Evolutionary conservation across 2,888 invertebrate species (phyloP), one percentile per base, ranked within the genome.

Genomic region (Bellardia bayeri): DNA sequence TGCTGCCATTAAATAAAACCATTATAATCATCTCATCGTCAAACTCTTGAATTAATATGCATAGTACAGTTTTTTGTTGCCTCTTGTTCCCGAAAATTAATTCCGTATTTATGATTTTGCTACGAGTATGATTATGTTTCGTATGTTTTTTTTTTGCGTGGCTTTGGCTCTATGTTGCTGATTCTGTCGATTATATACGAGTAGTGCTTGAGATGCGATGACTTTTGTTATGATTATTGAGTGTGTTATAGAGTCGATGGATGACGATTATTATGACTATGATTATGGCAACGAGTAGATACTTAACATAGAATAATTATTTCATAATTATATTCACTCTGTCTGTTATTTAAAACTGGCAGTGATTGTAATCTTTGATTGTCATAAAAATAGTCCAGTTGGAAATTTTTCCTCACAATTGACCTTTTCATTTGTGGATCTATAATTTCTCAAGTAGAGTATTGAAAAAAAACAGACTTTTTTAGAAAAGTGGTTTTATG

Each of bases 241-340:
- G 37, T 69, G 54, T 23, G 68, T 11, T 61, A 58, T 56, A 64
- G 4, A 76, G 69, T 66, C 23, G 40, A 83, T 78, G 45, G 63
- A 33, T 79, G 78, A 72, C 45, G 56, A 49, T 85, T 85, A 64
- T 85, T 74, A 74, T 54, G 68, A 54, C 51, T 85, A 9, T 68
- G 61, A 85, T 83, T 78, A 72, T 74, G 61, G 23, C 11, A 63
- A 23, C 54, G 61, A 80, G 51, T 79, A 51, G 37, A 58, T 82
- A 69, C 42, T 54, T 40, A n/a, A 11, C n/a, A 45, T 7, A 69
- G 14, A 56, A 56, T 33, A 66, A 30, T 14, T 30, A 64, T 68
- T 16, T 68, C 2, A 6, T 14, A 14, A 33, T 14, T 13, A 33
- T 61, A 33, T 61, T 61, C 13, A 56, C 56, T 56, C 56, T 23